A percentile compares a stretch with the other conserved stretches of the same genome.
phyloP scores from a whole-genome alignment of 2,113 vertebrate genomes.

The Corythornis vintsioides region DNA sequence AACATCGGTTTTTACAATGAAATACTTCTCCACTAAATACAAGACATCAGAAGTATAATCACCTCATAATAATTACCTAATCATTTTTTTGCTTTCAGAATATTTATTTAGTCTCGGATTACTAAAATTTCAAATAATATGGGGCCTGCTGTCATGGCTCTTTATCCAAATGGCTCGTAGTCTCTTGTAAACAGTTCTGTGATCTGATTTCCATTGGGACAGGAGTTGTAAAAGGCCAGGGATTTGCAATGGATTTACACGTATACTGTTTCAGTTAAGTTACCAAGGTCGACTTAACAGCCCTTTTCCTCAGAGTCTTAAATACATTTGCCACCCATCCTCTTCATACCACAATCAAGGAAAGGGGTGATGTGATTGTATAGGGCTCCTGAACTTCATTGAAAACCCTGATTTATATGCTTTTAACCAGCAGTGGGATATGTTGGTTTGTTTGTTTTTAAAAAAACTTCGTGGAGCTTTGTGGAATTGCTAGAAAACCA shows the following conservation, averaged over 20 bases:
- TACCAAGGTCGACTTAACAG: constrained; percentile 85
- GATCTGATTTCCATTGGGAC: constrained; percentile 91
- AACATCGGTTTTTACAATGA: constrained; percentile 50
- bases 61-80: constrained; percentile 81
- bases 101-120: constrained; percentile 83
- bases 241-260: constrained; percentile 97
- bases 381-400: constrained; percentile 53
- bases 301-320: constrained; percentile 79
- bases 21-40: constrained; percentile 69
- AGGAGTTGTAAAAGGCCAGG: constrained; percentile 83
- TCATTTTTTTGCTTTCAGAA: constrained; percentile 80
- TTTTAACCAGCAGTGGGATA: constrained; percentile 69
- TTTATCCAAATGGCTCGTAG: constrained; percentile 87
- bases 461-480: constrained; percentile 60
- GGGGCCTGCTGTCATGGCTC: constrained; percentile 78
- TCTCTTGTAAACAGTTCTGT: constrained; percentile 88
- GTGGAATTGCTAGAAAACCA: constrained; percentile 76
- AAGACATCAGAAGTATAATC: constrained; percentile 75
- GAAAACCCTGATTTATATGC: constrained; percentile 77
- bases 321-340: constrained; percentile 80
- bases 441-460: constrained; percentile 33
- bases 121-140: constrained; percentile 82
- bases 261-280: constrained; percentile 92
- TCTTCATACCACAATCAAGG: constrained; percentile 26
- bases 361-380: constrained; percentile 34